Conservation (phyloP, 2,113 vertebrate species). For the Vombatus ursinus region DNA sequence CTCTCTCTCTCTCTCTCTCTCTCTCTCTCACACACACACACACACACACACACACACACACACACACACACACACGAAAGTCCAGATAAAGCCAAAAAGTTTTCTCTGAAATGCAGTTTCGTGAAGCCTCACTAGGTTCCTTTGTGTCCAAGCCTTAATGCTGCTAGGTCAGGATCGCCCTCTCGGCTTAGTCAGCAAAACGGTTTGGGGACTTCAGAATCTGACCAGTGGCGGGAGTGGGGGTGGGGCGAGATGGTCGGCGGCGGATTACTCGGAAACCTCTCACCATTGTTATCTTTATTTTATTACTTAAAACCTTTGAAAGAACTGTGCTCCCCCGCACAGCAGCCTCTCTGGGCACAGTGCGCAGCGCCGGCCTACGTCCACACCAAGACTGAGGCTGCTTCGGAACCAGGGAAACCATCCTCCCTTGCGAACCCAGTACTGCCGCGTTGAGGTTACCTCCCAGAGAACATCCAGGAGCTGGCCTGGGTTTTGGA, state of each 20-base stretch:
- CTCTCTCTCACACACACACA: not conserved
- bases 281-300: not conserved
- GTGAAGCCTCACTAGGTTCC: not conserved
- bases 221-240: not conserved
- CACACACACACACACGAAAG: not conserved
- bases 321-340: not conserved
- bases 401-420: not conserved
- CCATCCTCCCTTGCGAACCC: not conserved
- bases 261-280: not conserved
- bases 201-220: not conserved
- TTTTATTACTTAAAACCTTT: not conserved
- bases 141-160: not conserved
- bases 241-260: not conserved
- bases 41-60: not conserved
- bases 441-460: not conserved
- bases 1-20: not conserved
- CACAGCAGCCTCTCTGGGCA: rapidly evolving
- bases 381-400: not conserved
- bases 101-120: not conserved
- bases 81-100: not conserved
- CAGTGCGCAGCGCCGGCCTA: not conserved
- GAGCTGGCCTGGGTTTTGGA: not conserved
- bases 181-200: not conserved
- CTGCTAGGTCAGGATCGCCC: not conserved
- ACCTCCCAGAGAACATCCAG: not conserved